Base-by-base conservation (phyloP, 2,113 vertebrate species). In the Cryptomyrus ogoouensis region DNA sequence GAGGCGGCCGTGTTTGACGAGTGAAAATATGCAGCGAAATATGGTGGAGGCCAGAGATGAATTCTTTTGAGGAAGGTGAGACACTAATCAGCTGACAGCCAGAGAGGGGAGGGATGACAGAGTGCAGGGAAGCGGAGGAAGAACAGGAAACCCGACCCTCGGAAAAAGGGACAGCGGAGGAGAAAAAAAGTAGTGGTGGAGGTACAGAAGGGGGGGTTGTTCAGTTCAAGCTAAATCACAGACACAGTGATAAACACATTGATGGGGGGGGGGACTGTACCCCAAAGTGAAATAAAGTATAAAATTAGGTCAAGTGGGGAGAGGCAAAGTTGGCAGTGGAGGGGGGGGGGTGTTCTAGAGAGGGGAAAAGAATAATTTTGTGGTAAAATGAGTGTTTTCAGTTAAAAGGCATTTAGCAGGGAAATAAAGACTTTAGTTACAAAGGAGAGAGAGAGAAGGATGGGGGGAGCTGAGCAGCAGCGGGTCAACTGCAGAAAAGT, bases 371-470 rank as follows among this genome's bases (percentile, higher is more conserved):
- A 58, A 88, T 88, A 89, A 90, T 88, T 93, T 80, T 92, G 92
- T 66, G 70, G 89, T 92, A 88, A 49, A 50, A 27, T 46, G 89
- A 88, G 86, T 90, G 87, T 93, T 93, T 92, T 94, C 93, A 94
- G 93, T 95, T 92, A 90, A 92, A 94, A 90, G 92, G 93, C 13
- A 84, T 92, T 92, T 91, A 93, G 91, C 89, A 91, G 93, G 93
- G 92, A 93, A 93, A 94, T 58, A 47, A 92, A 88, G 15, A 91
- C 91, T 95, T 93, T 84, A 42, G 93, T 94, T 94, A 93, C 93
- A 93, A 90, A 66, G 19, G 88, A 88, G 52, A 62, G 10, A 35
- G 44, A 56, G 86, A 49, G 17, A 80, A 8, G 21, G 56, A 50
- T 0, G 85, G 7, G 19, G n/a, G 53, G 39, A 13, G 27, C 44